Evolutionary conservation across 2,113 vertebrate species (phyloP).

Genomic region (Noturus placidus): DNA sequence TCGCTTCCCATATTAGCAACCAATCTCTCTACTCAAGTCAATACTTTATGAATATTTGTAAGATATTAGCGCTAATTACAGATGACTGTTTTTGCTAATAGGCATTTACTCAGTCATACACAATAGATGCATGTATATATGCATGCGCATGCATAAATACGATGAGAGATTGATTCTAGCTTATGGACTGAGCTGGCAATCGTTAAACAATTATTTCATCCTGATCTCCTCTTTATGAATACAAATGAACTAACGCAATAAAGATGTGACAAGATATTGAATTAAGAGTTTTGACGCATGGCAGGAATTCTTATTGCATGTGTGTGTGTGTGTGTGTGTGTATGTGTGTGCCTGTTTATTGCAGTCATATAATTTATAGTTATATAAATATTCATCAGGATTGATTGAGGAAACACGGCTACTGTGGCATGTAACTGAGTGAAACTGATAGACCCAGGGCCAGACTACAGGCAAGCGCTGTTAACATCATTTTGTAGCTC

Average conservation of each 20-base stretch:
- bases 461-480: not conserved
- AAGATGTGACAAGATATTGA: conserved; percentile 14
- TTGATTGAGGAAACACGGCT: not conserved
- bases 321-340: not conserved
- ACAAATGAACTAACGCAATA: conserved; percentile 16
- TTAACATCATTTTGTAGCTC: conserved; percentile 39
- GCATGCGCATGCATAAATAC: not conserved
- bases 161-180: not conserved
- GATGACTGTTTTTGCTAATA: not conserved
- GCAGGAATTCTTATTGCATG: not conserved
- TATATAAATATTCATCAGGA: not conserved
- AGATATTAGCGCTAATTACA: not conserved
- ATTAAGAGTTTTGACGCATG: not conserved
- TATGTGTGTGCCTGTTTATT: conserved; percentile 8
- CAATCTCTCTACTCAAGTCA: not conserved
- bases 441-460: conserved; percentile 13
- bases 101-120: not conserved
- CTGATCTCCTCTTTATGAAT: conserved; percentile 6
- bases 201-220: not conserved
- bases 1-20: not conserved
- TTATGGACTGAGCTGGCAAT: conserved; percentile 8
- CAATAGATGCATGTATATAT: not conserved
- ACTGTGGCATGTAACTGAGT: not conserved
- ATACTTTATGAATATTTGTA: not conserved
- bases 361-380: conserved; percentile 4